Evolutionary conservation across 2,113 vertebrate species (phyloP).

Genomic region (Acrocephalus kingi): DNA sequence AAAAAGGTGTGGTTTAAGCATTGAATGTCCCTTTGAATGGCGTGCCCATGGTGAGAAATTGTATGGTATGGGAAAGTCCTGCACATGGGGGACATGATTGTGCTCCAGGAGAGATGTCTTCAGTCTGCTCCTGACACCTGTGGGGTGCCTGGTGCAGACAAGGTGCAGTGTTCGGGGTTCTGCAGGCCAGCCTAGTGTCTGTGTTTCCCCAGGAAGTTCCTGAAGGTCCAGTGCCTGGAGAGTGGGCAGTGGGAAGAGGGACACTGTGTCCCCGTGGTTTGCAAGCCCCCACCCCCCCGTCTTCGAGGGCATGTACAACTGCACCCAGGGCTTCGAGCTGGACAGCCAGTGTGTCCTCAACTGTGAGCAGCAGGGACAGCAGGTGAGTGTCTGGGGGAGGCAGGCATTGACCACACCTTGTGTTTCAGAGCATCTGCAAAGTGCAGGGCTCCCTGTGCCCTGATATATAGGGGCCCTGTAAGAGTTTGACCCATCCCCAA

Average conservation of each 20-base stretch:
- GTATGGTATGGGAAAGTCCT: background rate
- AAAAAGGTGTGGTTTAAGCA: background rate
- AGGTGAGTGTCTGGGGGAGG: slow-evolving; percentile 62
- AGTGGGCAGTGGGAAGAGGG: slow-evolving; percentile 86
- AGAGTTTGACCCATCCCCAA: background rate
- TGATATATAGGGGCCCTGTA: accelerated
- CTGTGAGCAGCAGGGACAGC: slow-evolving; percentile 77
- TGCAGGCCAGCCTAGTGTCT: background rate
- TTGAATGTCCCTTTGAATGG: background rate
- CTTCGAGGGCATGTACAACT: slow-evolving; percentile 93
- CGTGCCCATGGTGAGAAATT: accelerated
- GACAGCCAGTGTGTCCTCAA: slow-evolving; percentile 83
- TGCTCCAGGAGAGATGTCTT: background rate
- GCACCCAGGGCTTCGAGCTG: slow-evolving; percentile 84
- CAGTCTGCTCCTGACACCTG: background rate
- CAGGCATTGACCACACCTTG: accelerated
- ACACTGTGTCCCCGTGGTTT: slow-evolving; percentile 83
- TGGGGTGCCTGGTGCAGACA: background rate
- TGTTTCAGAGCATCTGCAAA: background rate
- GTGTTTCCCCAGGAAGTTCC: slow-evolving; percentile 80
- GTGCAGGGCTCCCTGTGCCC: background rate
- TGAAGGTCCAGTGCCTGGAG: slow-evolving; percentile 89
- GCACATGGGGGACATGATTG: accelerated
- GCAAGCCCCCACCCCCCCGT: slow-evolving; percentile 80
- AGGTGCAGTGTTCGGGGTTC: background rate